phyloP scores from a whole-genome alignment of 2,888 invertebrate genomes.

The Margaritifera margaritifera region DNA sequence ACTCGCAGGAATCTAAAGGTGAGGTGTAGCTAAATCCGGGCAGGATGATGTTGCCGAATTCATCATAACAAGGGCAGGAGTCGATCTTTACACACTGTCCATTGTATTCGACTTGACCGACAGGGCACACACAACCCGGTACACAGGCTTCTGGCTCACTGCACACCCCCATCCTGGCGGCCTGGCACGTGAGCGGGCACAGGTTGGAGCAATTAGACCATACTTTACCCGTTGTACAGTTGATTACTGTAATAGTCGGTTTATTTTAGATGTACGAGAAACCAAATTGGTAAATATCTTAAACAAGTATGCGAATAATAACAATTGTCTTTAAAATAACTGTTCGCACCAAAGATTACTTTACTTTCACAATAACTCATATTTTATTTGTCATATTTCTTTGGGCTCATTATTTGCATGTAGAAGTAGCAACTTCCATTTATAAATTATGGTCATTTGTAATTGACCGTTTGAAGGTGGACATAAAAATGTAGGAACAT shows the following conservation, averaged over 20 bases:
- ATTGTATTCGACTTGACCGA: conserved; percentile 10
- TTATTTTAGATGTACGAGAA: no score
- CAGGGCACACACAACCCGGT: conserved; percentile 18
- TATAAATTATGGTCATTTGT: no score
- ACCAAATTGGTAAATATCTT: no score
- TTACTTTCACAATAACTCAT: no score
- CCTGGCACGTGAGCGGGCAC: conserved; percentile 17
- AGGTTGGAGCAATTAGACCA: conserved; percentile 19
- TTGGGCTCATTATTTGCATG: no score
- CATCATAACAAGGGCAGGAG: conserved; percentile 19
- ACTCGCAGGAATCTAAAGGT: conserved; percentile 7
- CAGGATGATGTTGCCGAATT: conserved; percentile 15
- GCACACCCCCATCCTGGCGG: conserved; percentile 10
- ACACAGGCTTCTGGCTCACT: conserved; percentile 14
- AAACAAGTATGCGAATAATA: no score
- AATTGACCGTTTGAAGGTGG: no score
- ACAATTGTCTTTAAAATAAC: no score
- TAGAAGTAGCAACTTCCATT: no score
- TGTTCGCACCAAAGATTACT: no score
- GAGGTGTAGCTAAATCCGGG: conserved; percentile 3
- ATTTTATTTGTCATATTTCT: no score
- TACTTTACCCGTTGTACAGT: conserved; percentile 14
- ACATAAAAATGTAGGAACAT: no score
- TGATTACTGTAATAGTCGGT: background rate
- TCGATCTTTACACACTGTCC: conserved; percentile 7